Base-by-base conservation (phyloP, 2,888 invertebrate species). In the Chaitophorus viminalis region DNA sequence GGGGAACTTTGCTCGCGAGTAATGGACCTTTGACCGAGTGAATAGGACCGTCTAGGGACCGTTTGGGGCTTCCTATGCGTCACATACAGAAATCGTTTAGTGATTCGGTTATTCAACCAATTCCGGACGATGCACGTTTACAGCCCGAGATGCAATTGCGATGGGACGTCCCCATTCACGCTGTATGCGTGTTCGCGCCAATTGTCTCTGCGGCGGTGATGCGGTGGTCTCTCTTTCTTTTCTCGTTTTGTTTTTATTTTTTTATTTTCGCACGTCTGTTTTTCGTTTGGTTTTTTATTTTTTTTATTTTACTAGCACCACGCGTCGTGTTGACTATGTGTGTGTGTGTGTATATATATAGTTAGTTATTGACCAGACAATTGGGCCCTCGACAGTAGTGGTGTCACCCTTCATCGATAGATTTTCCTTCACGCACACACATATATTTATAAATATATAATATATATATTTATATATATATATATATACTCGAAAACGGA, bases 31-130 rank as follows among this genome's bases (percentile, higher is more conserved):
- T 86, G 86, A 86, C 86, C 86, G 86, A 86, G 86, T 86, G 86
- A 86, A 86, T 78, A 86, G 86, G 86, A 78, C 86, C 86, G 86
- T 86, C 78, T 86, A 70, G 86, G 86, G 86, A 86, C 86, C 86
- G 86, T 86, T 86, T 52, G 52, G 14, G 29, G 46, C 76, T 77
- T 85, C 77, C 68, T 85, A 85, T 85, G 84, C 84, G 84, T 85
- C 84, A 85, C 77, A 85, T 85, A 72, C 86, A 72, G 78, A 86
- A 86, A 86, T 86, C 86, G 86, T 86, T 86, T 86, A 86, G 86
- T 86, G 86, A 86, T 86, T 86, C 86, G 86, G 86, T 86, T 86
- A 86, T 86, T 86, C 86, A n/a, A 86, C 86, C 86, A 86, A 86
- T 86, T 86, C 78, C 86, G 86, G 31, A 11, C 52, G 68, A 52